A percentile compares a stretch with the other conserved stretches of the same genome.
Conservation (phyloP, 2,888 invertebrate species). For the Ectemnius lituratus region DNA sequence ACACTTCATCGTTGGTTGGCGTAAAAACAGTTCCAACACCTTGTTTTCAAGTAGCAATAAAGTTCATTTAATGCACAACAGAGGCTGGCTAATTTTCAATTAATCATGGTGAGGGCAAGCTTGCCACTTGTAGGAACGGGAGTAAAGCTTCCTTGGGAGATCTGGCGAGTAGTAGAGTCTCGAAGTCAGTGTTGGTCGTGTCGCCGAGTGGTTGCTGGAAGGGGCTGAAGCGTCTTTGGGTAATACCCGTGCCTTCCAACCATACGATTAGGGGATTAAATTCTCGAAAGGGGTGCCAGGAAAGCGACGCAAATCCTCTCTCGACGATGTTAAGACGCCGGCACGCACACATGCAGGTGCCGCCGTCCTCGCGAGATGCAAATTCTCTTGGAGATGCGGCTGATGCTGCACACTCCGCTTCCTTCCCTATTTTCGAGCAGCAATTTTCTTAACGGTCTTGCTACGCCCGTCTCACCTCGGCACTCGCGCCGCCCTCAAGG, state of each 20-base stretch:
- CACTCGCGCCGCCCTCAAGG: not conserved
- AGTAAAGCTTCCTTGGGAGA: too few species aligned
- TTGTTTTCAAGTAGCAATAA: too few species aligned
- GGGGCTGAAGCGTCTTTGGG: constrained; percentile 37
- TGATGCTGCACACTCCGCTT: not conserved
- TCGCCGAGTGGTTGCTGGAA: not conserved
- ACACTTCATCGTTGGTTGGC: too few species aligned
- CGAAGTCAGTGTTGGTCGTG: not conserved
- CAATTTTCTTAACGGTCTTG: constrained; percentile 5
- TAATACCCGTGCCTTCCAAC: constrained; percentile 32
- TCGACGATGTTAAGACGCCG: constrained; percentile 28
- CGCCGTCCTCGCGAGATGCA: not conserved
- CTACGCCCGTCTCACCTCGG: not conserved
- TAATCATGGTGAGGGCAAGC: too few species aligned
- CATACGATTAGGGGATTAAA: constrained; percentile 50
- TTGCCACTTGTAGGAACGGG: too few species aligned
- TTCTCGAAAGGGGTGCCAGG: constrained; percentile 37
- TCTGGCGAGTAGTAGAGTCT: too few species aligned
- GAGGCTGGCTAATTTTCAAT: too few species aligned
- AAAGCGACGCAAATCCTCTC: constrained; percentile 40
- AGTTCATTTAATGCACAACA: too few species aligned
- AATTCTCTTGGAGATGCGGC: not conserved
- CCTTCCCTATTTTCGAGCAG: not conserved
- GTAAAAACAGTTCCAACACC: too few species aligned
- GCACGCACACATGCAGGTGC: not conserved